Evolutionary conservation across 2,888 invertebrate species (phyloP), one percentile per base, ranked within the genome.

Genomic region (Eristalinus aeneus): DNA sequence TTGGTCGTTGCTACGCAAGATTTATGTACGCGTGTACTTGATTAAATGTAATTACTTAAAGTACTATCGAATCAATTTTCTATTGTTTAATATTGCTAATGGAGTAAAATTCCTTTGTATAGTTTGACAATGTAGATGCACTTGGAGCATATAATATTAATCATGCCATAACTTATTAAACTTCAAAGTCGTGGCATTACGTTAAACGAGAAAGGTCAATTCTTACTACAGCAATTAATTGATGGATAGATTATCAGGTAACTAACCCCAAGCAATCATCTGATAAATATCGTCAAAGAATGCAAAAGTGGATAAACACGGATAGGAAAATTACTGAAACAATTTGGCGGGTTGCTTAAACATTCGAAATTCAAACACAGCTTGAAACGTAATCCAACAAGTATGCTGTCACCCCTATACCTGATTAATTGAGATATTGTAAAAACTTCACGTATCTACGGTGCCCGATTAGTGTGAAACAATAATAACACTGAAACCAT

Each of bases 401-500:
- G 46, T 46, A 46, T 46, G 46, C 16, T 46, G 46, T 46, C 46
- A 46, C 46, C 16, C 46, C 46, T 16, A 46, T 46, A 46, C 46
- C 20, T 64, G 36, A 27, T 20, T 20, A 36, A 11, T 27, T 22
- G 36, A 46, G 32, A 60, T 39, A 75, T 67, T 67, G 67, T 12
- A 75, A 32, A 75, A 75, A 58, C 58, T 67, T 68, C 61, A 76
- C 76, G 61, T 76, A 76, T 27, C 74, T 34, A 22, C 3, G 31
- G 12, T 34, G 46, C 39, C 65, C 22, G 27, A 32, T 60, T 46
- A 20, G 65, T 36, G 64, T 61, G 71, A 68, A 58, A 76, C 32
- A 82, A 77, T 61, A 78, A 68, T 64, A 74, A 74, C 46, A 83
- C 64, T 60, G 34, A 64, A 58, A 78, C 36, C 73, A 78, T 64